A percentile compares a stretch with the other conserved stretches of the same genome.
Evolutionary conservation across 2,113 vertebrate species (phyloP).

Genomic region (Elephantulus edwardii): DNA sequence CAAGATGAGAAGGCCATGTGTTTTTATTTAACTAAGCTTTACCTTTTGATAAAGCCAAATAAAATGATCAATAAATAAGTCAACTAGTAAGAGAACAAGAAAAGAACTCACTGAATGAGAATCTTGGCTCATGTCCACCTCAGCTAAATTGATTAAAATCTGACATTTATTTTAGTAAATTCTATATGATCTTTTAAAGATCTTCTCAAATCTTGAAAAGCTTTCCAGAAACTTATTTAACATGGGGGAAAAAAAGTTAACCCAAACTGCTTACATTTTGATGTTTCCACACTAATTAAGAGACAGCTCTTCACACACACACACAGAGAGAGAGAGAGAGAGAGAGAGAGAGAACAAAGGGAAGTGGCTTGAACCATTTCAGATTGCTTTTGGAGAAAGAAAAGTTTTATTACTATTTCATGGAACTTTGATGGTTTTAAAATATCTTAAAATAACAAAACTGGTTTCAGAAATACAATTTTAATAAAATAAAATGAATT

Average conservation of each 20-base stretch:
- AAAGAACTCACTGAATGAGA: neutral
- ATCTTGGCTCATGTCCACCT: neutral
- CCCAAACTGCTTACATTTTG: neutral
- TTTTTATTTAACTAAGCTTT: neutral
- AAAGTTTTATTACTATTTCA: neutral
- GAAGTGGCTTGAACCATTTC: slow-evolving; percentile 26
- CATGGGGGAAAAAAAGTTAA: neutral
- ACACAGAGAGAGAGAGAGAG: too few relatives aligned
- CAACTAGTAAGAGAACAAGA: neutral
- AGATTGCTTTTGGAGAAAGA: neutral
- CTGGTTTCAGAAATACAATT: slow-evolving; percentile 18
- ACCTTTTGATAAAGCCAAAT: neutral
- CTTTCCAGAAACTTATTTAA: neutral
- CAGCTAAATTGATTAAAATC: slow-evolving; percentile 1
- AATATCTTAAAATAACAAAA: neutral
- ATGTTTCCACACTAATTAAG: slow-evolving; percentile 34
- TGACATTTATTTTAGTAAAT: neutral
- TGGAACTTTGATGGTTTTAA: neutral
- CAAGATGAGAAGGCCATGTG: neutral
- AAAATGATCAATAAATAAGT: neutral
- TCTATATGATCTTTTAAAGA: neutral
- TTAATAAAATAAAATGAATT: slow-evolving; percentile 12
- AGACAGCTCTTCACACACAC: slow-evolving; percentile 15
- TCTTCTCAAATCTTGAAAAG: neutral
- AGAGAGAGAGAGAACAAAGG: slow-evolving; percentile 8